Percentiles rank a stretch among this genome's conserved stretches.
These are phyloP conservation scores for Nebria salina DNA, from an alignment of 2,888 invertebrate genomes.

Conservation along the genomic window DNA sequence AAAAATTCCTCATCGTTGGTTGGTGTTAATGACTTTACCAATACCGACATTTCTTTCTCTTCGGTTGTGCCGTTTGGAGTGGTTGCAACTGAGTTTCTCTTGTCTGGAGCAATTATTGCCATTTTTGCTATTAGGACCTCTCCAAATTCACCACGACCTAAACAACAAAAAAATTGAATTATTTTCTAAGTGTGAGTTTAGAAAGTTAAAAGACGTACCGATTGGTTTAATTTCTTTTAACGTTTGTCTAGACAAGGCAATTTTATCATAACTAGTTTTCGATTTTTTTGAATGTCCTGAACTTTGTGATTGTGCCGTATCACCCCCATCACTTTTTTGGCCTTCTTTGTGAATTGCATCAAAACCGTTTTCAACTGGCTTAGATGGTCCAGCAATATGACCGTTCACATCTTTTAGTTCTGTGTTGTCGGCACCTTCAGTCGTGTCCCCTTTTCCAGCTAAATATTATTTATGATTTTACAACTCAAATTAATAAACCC, in stretches of 20 bases:
- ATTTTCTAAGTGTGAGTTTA: background rate
- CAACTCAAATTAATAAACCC: background rate
- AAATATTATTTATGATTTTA: background rate
- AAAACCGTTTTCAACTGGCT: constrained; percentile 68
- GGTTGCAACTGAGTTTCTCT: constrained; percentile 54
- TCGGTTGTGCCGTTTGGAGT: constrained; percentile 53
- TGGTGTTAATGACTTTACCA: constrained; percentile 81
- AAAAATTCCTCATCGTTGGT: constrained; percentile 81
- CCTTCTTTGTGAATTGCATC: constrained; percentile 68
- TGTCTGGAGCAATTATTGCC: constrained; percentile 54
- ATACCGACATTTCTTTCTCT: constrained; percentile 66
- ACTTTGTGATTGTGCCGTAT: constrained; percentile 70
- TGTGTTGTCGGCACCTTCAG: constrained; percentile 62
- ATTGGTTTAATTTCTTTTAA: constrained; percentile 75
- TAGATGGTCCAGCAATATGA: constrained; percentile 62
- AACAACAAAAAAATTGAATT: constrained; percentile 34
- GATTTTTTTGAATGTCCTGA: constrained; percentile 69
- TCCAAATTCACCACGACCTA: constrained; percentile 91
- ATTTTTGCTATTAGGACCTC: constrained; percentile 84
- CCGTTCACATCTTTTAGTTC: constrained; percentile 73
- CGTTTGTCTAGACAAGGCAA: constrained; percentile 77
- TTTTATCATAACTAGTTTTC: constrained; percentile 76
- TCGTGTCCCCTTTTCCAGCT: constrained; percentile 13
- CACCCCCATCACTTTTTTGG: constrained; percentile 74
- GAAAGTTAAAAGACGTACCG: constrained; percentile 57